Percentiles rank a stretch among this genome's conserved stretches.
Evolutionary conservation across 1,140 invertebrate species (phyloP).

Genomic region (Saxidomus purpurata): DNA sequence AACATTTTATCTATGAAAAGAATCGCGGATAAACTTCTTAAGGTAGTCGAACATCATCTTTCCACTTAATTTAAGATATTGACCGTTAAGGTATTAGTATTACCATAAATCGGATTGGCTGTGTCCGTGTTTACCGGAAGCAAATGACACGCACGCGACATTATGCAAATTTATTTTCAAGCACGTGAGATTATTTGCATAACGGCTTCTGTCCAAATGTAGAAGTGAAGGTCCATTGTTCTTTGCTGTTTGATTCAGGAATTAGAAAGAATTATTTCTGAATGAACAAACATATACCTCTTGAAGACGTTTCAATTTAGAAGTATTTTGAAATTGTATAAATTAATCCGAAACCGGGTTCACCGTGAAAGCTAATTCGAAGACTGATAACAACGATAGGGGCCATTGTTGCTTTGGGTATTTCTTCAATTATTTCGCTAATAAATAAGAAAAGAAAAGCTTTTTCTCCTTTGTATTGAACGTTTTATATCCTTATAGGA

Average conservation of each 20-base stretch:
- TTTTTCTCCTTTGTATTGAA: too few species aligned
- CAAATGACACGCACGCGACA: slow-evolving; percentile 65
- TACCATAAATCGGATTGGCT: slow-evolving; percentile 52
- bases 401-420: background rate
- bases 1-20: background rate
- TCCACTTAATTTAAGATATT: slow-evolving; percentile 38
- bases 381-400: background rate
- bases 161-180: slow-evolving; percentile 64
- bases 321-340: background rate
- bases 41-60: background rate
- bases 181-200: slow-evolving; percentile 54
- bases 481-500: too few species aligned
- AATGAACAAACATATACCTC: slow-evolving; percentile 28
- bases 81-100: slow-evolving; percentile 57
- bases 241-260: slow-evolving; percentile 7
- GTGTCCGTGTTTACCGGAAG: slow-evolving; percentile 58
- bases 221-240: slow-evolving; percentile 39
- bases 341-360: background rate
- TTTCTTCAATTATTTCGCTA: too few species aligned
- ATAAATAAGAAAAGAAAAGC: too few species aligned
- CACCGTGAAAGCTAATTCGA: background rate
- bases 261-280: slow-evolving; percentile 44
- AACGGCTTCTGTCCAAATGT: slow-evolving; percentile 53
- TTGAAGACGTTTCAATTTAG: background rate
- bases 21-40: slow-evolving; percentile 25